Conservation (phyloP, 2,113 vertebrate species). For the Calyptommatus sinebrachiatus region DNA sequence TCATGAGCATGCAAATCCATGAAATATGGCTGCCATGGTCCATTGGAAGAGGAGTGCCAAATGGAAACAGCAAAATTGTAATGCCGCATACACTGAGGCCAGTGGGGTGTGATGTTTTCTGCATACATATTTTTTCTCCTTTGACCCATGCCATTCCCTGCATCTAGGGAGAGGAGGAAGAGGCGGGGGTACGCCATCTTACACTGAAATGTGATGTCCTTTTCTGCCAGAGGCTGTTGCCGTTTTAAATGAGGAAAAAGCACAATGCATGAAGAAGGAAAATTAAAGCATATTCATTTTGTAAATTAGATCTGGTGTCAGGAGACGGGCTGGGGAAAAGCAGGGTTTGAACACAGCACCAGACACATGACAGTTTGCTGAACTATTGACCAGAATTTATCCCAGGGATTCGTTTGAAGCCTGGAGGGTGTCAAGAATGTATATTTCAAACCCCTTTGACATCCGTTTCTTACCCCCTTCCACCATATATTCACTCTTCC, state of each 20-base stretch:
- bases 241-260: slow-evolving; percentile 85
- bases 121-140: slow-evolving; percentile 80
- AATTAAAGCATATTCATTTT: slow-evolving; percentile 89
- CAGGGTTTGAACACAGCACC: slow-evolving; percentile 74
- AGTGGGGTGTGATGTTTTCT: slow-evolving; percentile 83
- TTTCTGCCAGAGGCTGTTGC: slow-evolving; percentile 84
- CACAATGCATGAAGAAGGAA: slow-evolving; percentile 87
- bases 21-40: slow-evolving; percentile 81
- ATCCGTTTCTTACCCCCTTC: not conserved
- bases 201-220: slow-evolving; percentile 81
- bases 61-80: slow-evolving; percentile 84
- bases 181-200: slow-evolving; percentile 66
- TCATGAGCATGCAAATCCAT: slow-evolving; percentile 55
- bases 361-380: slow-evolving; percentile 76
- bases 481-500: not conserved
- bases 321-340: slow-evolving; percentile 78
- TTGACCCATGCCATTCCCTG: slow-evolving; percentile 80
- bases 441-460: not conserved
- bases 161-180: slow-evolving; percentile 48
- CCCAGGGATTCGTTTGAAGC: slow-evolving; percentile 67
- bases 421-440: slow-evolving; percentile 63
- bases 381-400: slow-evolving; percentile 83
- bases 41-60: slow-evolving; percentile 80
- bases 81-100: slow-evolving; percentile 80
- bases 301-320: slow-evolving; percentile 84